Evolutionary conservation across 2,113 vertebrate genomes (phyloP).

Genomic region (Prietella phreatophila): DNA sequence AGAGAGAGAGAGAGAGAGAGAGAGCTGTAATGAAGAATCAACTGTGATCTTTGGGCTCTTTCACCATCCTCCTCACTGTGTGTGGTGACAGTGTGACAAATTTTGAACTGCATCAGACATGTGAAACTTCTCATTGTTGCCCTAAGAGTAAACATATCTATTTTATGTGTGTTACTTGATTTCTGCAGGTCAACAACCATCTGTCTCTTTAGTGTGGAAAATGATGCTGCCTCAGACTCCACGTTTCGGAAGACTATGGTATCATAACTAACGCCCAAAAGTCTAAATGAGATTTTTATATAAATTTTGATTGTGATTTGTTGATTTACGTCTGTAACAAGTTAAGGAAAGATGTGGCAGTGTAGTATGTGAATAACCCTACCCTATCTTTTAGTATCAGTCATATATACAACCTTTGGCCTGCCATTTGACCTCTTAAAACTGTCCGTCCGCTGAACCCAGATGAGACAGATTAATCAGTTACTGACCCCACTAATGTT

Average conservation of each 20-base stretch:
- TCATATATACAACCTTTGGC: constrained; percentile 4
- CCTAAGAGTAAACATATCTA: neutral
- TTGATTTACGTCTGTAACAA: too few relatives aligned
- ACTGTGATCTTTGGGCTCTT: neutral
- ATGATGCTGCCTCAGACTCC: neutral
- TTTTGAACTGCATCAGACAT: neutral
- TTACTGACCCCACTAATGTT: constrained; percentile 8
- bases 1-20: too few relatives aligned
- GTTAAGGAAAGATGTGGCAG: neutral
- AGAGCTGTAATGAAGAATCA: too few relatives aligned
- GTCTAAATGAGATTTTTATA: neutral
- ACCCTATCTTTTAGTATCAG: neutral
- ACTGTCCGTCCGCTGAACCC: neutral
- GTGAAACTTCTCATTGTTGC: neutral
- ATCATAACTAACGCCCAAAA: neutral
- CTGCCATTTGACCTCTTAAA: constrained; percentile 7
- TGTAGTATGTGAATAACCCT: neutral
- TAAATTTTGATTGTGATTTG: neutral
- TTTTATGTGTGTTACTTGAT: neutral
- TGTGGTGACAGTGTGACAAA: too few relatives aligned
- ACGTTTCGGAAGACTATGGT: neutral
- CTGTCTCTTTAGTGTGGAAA: neutral
- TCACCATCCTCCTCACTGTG: neutral
- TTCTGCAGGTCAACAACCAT: neutral
- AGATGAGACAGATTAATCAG: constrained; percentile 1